Evolutionary conservation across 2,797 vertebrate species (phyloP), one percentile per base, ranked within the genome.

Genomic region (Tolypeutes matacus): DNA sequence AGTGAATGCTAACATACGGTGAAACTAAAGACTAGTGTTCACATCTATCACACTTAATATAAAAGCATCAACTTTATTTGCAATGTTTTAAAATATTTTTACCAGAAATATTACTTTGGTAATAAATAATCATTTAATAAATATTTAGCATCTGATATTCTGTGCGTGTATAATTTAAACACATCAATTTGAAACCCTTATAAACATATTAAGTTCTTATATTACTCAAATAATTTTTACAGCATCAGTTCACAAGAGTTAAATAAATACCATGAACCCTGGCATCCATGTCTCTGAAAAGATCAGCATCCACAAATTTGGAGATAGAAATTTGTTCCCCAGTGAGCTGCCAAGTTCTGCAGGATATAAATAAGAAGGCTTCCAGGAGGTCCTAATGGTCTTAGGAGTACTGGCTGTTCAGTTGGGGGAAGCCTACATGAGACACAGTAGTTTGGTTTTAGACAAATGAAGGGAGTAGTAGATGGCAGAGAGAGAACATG

Each of bases 171-270:
- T 58, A 49, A 91, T 34, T 95, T 75, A 69, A 86, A 56, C 21
- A 20, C 17, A 93, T 89, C 81, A 67, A 65, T 82, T 86, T 81
- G 8, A 89, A 64, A 56, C 5, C 5, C 17, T 72, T 51, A 65
- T 2, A 75, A 3, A 69, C 80, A 36, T 83, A 82, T 51, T n/a
- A 39, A 73, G 53, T 31, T 36, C 13, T 65, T 53, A 11, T 21
- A 58, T 86, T 81, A 86, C n/a, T 89, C 53, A 69, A 94, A 76
- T 11, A 76, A 46, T 84, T 86, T 91, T 62, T 20, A 42, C 15
- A 83, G 11, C 14, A 51, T 58, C 25, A 69, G 1, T 46, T 56
- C 53, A 56, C 17, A 56, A 56, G 53, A 56, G 53, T 56, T 56
- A 56, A 56, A 56, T 56, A 21, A 56, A 56, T 56, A 21, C 17